Conservation (phyloP, 2,113 vertebrate genomes). For the Phodopus roborovskii region DNA sequence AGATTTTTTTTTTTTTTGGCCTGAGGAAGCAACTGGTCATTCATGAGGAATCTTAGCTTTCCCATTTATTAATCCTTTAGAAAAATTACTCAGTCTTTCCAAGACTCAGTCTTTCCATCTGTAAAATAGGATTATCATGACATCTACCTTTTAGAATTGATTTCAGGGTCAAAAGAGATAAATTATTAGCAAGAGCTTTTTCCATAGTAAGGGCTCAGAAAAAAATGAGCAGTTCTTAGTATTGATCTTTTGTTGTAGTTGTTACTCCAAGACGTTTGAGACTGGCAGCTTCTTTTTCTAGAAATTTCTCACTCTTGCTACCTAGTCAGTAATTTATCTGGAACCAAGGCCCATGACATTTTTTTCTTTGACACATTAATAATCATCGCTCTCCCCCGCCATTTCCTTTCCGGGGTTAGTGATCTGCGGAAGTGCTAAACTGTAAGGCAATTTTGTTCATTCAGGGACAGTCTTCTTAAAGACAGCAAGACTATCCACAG, state of each 20-base stretch:
- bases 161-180: slow-evolving; percentile 18
- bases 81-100: slow-evolving; percentile 38
- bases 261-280: not conserved
- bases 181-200: slow-evolving; percentile 50
- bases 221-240: slow-evolving; percentile 14
- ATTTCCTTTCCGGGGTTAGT: not conserved
- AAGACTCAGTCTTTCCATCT: slow-evolving; percentile 35
- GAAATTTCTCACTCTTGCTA: slow-evolving; percentile 41
- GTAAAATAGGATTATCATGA: slow-evolving; percentile 1
- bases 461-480: slow-evolving; percentile 20
- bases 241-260: not conserved
- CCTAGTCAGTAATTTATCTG: slow-evolving; percentile 13
- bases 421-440: not conserved
- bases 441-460: slow-evolving; percentile 18
- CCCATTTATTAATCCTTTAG: slow-evolving; percentile 19
- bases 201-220: not conserved
- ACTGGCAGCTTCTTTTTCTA: not conserved
- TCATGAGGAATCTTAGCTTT: slow-evolving; percentile 14
- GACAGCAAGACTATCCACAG: not conserved
- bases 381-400: not conserved
- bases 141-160: not conserved
- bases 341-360: not conserved
- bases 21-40: slow-evolving; percentile 9
- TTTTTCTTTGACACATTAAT: slow-evolving; percentile 14
- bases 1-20: slow-evolving; percentile 18